Evolutionary conservation across 1,140 invertebrate genomes (phyloP), one percentile per base, ranked within the genome.

Genomic region (Andricus grossulariae): DNA sequence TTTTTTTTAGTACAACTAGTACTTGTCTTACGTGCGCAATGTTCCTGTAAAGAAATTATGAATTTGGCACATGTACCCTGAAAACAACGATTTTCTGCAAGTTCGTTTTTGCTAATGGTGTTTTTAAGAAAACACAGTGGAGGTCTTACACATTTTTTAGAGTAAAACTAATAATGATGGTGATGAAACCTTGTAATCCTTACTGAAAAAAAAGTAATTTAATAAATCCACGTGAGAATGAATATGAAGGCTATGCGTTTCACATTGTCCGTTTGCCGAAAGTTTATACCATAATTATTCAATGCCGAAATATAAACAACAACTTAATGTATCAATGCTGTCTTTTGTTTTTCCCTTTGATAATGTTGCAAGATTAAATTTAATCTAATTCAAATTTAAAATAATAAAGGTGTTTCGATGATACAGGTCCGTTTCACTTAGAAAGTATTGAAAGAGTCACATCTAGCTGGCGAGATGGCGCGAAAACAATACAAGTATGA

Each of bases 221-320:
- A 32, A 66, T 66, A 66, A 66, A 66, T 66, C 32, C 39, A 66
- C 32, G 60, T 66, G 60, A 66, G 60, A 66, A 66, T 66, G 60
- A 66, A 39, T 32, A 66, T 45, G 16, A n/a, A n/a, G 25, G 25
- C 25, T 66, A 66, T 66, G 60, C 60, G 60, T 66, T 66, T 66
- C 60, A 66, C 60, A 66, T 66, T 66, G 60, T 66, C 60, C 32
- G 60, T 66, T 66, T 66, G 60, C 60, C 25, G 60, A 66, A 66
- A 66, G 60, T 66, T 66, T 66, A 66, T 66, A 66, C 60, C 7
- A 45, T 66, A 66, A 66, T 66, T 66, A 25, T 66, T 66, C 32
- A 66, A 66, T 66, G 60, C 60, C 60, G 60, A 66, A 66, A 66
- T 66, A 66, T 66, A 66, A 66, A 66, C 60, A 66, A 66, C 60